A percentile compares a stretch with the other conserved stretches of the same genome.
phyloP scores from a whole-genome alignment of 2,113 vertebrate genomes.

The Pollimyrus isidori region DNA sequence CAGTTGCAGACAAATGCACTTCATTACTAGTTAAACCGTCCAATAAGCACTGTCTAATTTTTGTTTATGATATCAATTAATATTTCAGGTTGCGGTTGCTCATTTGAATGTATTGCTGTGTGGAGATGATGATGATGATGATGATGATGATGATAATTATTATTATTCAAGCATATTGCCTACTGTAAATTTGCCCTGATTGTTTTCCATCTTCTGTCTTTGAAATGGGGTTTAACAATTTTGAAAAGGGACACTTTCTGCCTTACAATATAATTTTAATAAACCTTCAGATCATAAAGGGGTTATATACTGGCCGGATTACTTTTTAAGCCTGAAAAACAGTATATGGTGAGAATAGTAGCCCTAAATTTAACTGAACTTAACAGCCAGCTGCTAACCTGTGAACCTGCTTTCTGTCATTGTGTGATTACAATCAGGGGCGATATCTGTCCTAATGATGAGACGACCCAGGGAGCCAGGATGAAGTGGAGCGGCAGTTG shows the following conservation, averaged over 20 bases:
- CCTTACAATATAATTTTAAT: not conserved
- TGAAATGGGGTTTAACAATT: not conserved
- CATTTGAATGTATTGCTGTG: conserved; percentile 59
- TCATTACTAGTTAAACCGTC: conserved; percentile 58
- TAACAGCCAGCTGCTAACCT: not conserved
- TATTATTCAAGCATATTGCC: not conserved
- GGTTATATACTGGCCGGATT: not conserved
- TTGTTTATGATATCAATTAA: conserved; percentile 69
- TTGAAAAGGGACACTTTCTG: not conserved
- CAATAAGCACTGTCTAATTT: conserved; percentile 69
- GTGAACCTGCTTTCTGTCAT: not conserved
- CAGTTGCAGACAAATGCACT: conserved; percentile 59
- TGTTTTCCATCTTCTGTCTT: not conserved
- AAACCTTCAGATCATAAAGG: not conserved
- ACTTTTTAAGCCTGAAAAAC: not conserved
- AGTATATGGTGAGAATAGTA: not conserved
- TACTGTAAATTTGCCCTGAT: not conserved
- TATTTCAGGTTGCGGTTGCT: conserved; percentile 57
- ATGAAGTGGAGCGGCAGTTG: not conserved
- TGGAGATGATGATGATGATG: not conserved
- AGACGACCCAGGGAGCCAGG: not conserved
- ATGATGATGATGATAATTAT: not conserved
- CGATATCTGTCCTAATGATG: not conserved
- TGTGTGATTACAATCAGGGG: not conserved
- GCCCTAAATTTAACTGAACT: not conserved